Conservation (phyloP, 2,797 vertebrate genomes). For the Leptoclinus maculatus region DNA sequence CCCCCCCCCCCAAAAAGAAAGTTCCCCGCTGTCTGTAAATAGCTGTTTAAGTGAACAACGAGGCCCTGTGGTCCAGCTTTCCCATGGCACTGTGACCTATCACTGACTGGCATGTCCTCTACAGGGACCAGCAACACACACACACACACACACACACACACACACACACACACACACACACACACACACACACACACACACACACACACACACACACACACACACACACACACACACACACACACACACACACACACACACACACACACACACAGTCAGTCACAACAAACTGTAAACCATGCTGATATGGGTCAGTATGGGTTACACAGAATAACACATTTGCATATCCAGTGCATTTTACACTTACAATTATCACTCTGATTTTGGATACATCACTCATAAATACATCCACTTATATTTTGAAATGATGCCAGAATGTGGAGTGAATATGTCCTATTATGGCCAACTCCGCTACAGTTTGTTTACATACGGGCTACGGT, state of each 20-base stretch:
- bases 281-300: conserved; percentile 31
- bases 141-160: conserved; percentile 26
- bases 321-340: conserved; percentile 14
- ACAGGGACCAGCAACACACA: conserved; percentile 45
- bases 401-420: conserved; percentile 12
- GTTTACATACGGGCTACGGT: conserved; percentile 15
- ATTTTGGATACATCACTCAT: not conserved
- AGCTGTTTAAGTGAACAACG: conserved; percentile 76
- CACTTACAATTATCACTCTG: not conserved
- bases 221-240: conserved; percentile 43
- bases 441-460: conserved; percentile 30
- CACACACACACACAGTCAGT: conserved; percentile 15
- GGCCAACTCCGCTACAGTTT: conserved; percentile 16
- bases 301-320: conserved; percentile 21
- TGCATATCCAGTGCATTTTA: not conserved
- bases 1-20: conserved; percentile 24
- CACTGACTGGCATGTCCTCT: conserved; percentile 76
- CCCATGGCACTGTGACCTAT: conserved; percentile 84
- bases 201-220: conserved; percentile 27
- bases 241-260: conserved; percentile 35
- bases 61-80: conserved; percentile 75
- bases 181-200: conserved; percentile 26
- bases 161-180: conserved; percentile 27
- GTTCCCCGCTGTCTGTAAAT: conserved; percentile 79
- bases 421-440: conserved; percentile 28